phyloP scores from a whole-genome alignment of 2,113 vertebrate species.

The Syngnathus floridae region DNA sequence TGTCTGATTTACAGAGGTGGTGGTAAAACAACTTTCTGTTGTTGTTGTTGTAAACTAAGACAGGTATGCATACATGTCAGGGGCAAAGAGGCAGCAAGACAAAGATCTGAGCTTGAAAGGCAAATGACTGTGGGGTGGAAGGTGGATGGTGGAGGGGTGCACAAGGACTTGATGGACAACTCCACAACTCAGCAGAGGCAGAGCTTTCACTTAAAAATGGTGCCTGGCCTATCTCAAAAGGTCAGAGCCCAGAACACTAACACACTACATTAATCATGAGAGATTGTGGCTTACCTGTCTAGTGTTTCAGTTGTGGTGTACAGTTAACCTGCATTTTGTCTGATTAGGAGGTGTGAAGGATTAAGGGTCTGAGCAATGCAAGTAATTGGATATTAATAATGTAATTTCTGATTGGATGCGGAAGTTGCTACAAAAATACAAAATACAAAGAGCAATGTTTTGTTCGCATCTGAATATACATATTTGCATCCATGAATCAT shows the following conservation, averaged over 20 bases:
- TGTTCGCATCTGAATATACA: background rate
- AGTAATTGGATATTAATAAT: conserved; percentile 70
- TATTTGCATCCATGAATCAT: background rate
- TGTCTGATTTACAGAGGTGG: conserved; percentile 17
- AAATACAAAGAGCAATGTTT: background rate
- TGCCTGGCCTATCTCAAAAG: conserved; percentile 76
- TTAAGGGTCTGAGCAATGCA: conserved; percentile 25
- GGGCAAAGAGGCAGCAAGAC: conserved; percentile 57
- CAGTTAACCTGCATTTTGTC: conserved; percentile 74
- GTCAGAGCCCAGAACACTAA: conserved; percentile 65
- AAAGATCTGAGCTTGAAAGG: conserved; percentile 47
- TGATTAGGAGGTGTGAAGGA: conserved; percentile 75
- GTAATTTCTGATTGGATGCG: conserved; percentile 61
- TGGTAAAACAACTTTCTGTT: conserved; percentile 36
- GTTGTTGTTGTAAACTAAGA: conserved; percentile 54
- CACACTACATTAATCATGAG: conserved; percentile 75
- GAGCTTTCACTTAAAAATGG: conserved; percentile 76
- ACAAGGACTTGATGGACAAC: conserved; percentile 70
- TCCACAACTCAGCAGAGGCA: conserved; percentile 61
- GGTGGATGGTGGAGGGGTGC: conserved; percentile 33
- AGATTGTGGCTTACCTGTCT: conserved; percentile 70
- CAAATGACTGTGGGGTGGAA: conserved; percentile 20
- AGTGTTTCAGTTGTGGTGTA: conserved; percentile 64
- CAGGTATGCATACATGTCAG: conserved; percentile 61
- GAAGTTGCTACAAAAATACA: conserved; percentile 26